Evolutionary conservation across 2,113 vertebrate genomes (phyloP), one percentile per base, ranked within the genome.

Genomic region (Sprattus sprattus): DNA sequence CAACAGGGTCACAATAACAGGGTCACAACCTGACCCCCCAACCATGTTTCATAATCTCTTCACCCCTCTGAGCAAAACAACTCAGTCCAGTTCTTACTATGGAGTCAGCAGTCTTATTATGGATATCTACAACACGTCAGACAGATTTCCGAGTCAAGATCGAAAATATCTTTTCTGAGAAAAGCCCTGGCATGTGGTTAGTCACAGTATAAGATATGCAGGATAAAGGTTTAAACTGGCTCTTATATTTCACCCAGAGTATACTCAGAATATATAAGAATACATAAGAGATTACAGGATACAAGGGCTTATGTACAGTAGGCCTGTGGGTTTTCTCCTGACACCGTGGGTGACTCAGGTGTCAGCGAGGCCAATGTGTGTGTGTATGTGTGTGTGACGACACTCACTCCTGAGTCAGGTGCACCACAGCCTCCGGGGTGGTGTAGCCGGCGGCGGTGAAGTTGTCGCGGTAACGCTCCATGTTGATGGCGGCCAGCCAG

Each of bases 341-440:
- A 54, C 25, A 84, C 45, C 32, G 20, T 22, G 22, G 20, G 57
- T 64, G 57, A 64, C 57, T 64, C 57, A 10, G 57, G 22, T 64
- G 20, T 64, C 57, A 64, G 20, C 9, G 22, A 64, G 57, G 57
- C 22, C 20, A 1, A 22, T n/a, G 57, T 64, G 57, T 64, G 57
- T 25, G 6, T 64, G 57, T 64, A 22, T n/a, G 20, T n/a, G 54
- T 60, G 50, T 81, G 32, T 81, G 80, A 82, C 5, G 39, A 50
- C 32, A 97, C 98, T 99, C 96, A 99, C 98, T 99, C 97, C 95
- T 97, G 98, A 95, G 97, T 99, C 96, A 99, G 95, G 93, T 96
- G 95, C 93, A 99, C 97, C 86, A 99, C 96, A 87, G 96, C 96
- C 93, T 98, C 97, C 83, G 98, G 95, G 86, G 96, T 97, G 93